phyloP scores from a whole-genome alignment of 2,113 vertebrate species.

The Oreochromis aureus region DNA sequence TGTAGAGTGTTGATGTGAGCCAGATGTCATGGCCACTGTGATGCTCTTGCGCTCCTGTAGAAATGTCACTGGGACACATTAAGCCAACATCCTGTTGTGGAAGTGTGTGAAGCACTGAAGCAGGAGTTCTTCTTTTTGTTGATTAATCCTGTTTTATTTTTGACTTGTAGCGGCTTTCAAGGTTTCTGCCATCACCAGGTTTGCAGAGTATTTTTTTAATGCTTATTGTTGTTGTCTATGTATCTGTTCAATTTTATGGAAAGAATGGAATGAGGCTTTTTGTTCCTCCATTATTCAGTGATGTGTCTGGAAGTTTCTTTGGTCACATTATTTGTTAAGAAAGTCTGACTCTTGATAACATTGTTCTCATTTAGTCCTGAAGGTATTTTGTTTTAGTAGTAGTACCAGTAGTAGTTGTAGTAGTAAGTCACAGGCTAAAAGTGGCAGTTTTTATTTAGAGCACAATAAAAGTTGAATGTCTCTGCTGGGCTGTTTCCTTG shows the following conservation, averaged over 20 bases:
- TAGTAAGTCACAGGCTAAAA: not conserved
- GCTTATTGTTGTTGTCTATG: not conserved
- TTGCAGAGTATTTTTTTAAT: not conserved
- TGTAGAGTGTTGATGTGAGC: not conserved
- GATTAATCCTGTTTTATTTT: not conserved
- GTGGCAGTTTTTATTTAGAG: not conserved
- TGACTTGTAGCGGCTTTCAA: not conserved
- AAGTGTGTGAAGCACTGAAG: not conserved
- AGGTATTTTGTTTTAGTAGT: not conserved
- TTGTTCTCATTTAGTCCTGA: not conserved
- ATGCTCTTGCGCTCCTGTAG: not conserved
- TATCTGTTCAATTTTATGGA: not conserved
- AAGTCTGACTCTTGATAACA: not conserved
- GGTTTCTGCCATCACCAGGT: not conserved
- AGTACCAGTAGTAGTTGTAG: not conserved
- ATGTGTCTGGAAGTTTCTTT: not conserved
- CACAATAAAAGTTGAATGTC: not conserved
- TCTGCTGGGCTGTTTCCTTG: not conserved
- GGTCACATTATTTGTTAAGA: not conserved
- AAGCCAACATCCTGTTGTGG: not conserved
- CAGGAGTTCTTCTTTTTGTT: not conserved
- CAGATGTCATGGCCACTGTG: not conserved
- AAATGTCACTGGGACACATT: conserved; percentile 2
- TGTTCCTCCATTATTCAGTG: not conserved
- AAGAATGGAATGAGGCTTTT: not conserved